Conservation (phyloP, 2,113 vertebrate species). For the Pterophyllum scalare region DNA sequence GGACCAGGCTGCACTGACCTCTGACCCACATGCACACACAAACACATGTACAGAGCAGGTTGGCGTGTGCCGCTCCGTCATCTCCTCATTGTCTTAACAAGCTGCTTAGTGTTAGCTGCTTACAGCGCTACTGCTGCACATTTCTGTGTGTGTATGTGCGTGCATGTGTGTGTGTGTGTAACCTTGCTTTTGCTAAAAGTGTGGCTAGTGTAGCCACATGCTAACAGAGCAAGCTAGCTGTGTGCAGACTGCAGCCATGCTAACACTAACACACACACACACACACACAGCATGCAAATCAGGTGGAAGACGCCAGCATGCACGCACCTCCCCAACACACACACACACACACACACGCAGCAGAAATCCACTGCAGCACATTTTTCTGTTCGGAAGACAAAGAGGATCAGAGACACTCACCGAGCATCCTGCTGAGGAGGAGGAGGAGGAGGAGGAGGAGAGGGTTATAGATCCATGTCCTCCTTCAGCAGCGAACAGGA, state of each 20-base stretch:
- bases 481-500: conserved; percentile 31
- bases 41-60: neutral
- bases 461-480: conserved; percentile 45
- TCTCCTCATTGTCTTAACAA: conserved; percentile 17
- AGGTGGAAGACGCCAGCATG: neutral
- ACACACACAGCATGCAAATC: conserved; percentile 36
- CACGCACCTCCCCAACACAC: neutral
- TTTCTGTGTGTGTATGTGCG: neutral
- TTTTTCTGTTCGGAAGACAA: conserved; percentile 55
- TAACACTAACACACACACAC: conserved; percentile 1
- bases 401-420: conserved; percentile 71
- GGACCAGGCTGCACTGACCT: neutral
- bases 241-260: conserved; percentile 4
- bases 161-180: neutral
- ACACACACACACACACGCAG: neutral
- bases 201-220: conserved; percentile 39
- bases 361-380: conserved; percentile 31
- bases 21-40: neutral
- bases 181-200: conserved; percentile 13
- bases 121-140: neutral
- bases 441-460: conserved; percentile 26
- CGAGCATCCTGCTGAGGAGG: conserved; percentile 66
- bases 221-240: conserved; percentile 38
- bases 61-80: neutral
- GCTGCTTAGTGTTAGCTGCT: conserved; percentile 15